phyloP scores from a whole-genome alignment of 2,888 invertebrate genomes.

The Syritta pipiens region DNA sequence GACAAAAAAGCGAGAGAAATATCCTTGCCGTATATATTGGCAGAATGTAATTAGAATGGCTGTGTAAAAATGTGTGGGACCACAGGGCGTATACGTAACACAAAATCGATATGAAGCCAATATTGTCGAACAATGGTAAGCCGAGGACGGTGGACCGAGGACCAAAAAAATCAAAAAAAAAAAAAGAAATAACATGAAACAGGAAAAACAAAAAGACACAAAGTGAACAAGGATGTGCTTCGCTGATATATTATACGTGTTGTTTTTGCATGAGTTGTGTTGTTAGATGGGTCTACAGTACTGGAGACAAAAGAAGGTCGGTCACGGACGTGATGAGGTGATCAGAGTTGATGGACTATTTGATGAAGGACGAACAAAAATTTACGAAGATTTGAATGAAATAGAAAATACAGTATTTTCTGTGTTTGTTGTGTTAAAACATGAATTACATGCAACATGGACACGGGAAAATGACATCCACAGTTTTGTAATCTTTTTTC shows the following conservation, averaged over 20 bases:
- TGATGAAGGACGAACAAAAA: too few relatives aligned
- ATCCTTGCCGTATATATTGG: not conserved
- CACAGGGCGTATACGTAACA: constrained; percentile 56
- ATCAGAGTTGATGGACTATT: too few relatives aligned
- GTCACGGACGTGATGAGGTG: too few relatives aligned
- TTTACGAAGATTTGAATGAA: too few relatives aligned
- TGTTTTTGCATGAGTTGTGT: not conserved
- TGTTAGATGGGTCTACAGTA: not conserved
- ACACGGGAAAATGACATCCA: too few relatives aligned
- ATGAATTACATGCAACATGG: too few relatives aligned
- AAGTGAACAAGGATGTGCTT: constrained; percentile 9
- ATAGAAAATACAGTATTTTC: too few relatives aligned
- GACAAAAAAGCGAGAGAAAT: not conserved
- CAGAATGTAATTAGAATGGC: constrained; percentile 48
- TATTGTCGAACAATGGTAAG: constrained; percentile 40
- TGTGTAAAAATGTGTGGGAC: constrained; percentile 44
- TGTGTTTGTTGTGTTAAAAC: too few relatives aligned
- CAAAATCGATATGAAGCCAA: constrained; percentile 49
- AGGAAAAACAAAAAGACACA: not conserved
- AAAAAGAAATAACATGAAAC: not conserved
- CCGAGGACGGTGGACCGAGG: not conserved
- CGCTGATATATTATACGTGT: not conserved
- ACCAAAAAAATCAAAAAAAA: not conserved
- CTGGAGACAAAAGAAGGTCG: not conserved
- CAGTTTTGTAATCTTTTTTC: too few relatives aligned